A percentile compares a stretch with the other conserved stretches of the same genome.
Conservation (phyloP, 1,140 invertebrate genomes). For the Melipona quadrifasciata region DNA sequence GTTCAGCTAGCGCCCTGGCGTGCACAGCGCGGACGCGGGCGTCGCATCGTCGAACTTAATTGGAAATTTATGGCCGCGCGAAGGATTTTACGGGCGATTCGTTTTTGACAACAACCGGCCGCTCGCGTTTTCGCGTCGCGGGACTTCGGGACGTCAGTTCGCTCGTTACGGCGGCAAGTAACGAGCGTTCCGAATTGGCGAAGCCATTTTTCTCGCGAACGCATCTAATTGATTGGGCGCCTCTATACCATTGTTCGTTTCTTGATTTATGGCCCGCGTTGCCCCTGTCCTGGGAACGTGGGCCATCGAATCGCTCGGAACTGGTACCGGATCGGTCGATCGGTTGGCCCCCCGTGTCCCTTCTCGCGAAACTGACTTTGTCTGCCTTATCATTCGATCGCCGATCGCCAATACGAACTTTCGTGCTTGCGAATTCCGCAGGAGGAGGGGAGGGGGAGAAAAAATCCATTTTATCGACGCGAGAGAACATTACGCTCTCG, state of each 20-base stretch:
- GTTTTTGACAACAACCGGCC: constrained; percentile 32
- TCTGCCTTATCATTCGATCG: constrained; percentile 16
- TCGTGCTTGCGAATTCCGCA: too few species aligned
- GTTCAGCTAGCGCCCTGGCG: background rate
- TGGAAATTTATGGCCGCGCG: constrained; percentile 44
- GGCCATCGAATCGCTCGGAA: constrained; percentile 49
- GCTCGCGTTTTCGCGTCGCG: constrained; percentile 12
- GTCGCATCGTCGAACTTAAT: constrained; percentile 42
- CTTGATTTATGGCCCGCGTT: constrained; percentile 64
- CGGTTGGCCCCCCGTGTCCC: background rate
- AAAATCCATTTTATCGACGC: background rate
- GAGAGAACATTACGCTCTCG: too few species aligned
- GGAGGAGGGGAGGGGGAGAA: background rate
- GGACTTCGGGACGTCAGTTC: constrained; percentile 46
- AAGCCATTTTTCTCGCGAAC: constrained; percentile 64
- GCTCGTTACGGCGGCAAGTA: constrained; percentile 56
- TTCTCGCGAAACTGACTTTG: background rate
- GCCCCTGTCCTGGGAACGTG: constrained; percentile 35
- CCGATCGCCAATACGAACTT: background rate
- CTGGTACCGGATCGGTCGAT: constrained; percentile 25
- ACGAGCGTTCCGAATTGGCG: constrained; percentile 60
- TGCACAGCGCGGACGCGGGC: background rate
- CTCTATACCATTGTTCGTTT: constrained; percentile 61
- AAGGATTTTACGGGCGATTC: constrained; percentile 50
- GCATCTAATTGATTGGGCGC: constrained; percentile 65